phyloP scores from a whole-genome alignment of 1,140 invertebrate genomes.

The Matsumurasca onukii region DNA sequence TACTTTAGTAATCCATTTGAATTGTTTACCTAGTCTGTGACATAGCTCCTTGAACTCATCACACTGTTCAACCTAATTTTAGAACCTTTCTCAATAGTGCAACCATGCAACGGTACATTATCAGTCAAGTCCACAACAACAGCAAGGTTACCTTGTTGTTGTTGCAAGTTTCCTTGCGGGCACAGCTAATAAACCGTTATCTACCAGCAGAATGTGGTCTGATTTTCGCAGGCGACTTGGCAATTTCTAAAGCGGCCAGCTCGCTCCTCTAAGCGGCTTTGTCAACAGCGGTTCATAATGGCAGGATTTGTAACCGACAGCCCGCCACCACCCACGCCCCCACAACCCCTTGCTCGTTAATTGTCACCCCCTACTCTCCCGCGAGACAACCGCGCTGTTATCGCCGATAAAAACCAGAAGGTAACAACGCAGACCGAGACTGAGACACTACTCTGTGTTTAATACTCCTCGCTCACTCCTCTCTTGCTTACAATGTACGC shows the following conservation, averaged over 20 bases:
- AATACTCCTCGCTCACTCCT: no score
- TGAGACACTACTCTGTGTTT: no score
- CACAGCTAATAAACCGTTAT: slow-evolving; percentile 26
- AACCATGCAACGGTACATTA: no score
- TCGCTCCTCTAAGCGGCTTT: slow-evolving; percentile 20
- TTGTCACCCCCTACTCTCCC: not conserved
- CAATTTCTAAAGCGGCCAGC: slow-evolving; percentile 29
- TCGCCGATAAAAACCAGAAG: slow-evolving; percentile 15
- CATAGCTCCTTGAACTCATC: no score
- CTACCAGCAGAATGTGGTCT: slow-evolving; percentile 13
- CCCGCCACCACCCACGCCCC: not conserved
- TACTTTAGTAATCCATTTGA: no score
- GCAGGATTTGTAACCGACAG: slow-evolving; percentile 26
- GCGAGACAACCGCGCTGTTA: not conserved
- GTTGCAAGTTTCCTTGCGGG: no score
- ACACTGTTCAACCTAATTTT: no score
- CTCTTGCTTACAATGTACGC: no score
- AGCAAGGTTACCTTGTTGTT: no score
- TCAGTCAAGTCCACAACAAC: no score
- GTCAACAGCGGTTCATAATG: slow-evolving; percentile 32
- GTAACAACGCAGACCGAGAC: not conserved
- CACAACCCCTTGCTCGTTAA: not conserved
- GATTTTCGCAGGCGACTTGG: slow-evolving; percentile 32
- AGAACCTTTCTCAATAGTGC: no score
- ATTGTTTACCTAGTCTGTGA: no score